Conservation (phyloP, 2,113 vertebrate genomes). For the Amblyornis subalaris region DNA sequence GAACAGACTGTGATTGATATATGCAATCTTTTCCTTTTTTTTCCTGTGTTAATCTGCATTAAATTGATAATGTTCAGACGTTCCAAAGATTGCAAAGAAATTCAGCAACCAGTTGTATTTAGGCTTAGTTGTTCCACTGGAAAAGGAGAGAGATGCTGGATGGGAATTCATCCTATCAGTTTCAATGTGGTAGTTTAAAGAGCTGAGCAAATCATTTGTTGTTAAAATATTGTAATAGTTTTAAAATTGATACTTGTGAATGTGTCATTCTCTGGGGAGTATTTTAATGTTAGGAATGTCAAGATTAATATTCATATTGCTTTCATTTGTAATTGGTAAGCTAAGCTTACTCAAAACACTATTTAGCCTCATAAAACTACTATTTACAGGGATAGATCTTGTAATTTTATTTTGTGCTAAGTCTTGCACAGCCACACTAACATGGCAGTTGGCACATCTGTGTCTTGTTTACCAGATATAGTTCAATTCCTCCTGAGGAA, state of each 20-base stretch:
- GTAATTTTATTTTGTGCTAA: conserved; percentile 22
- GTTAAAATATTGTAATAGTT: neutral
- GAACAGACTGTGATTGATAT: neutral
- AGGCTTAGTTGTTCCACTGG: neutral
- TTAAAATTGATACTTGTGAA: neutral
- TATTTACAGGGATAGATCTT: neutral
- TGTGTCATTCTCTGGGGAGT: neutral
- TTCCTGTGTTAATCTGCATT: neutral
- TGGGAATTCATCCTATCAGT: neutral
- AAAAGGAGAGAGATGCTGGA: neutral
- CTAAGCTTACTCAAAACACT: neutral
- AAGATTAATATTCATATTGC: neutral
- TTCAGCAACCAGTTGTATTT: neutral
- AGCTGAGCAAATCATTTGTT: neutral
- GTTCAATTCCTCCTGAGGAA: conserved; percentile 21
- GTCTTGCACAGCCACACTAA: neutral
- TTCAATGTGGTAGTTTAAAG: neutral
- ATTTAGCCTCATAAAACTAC: neutral
- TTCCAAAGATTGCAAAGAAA: neutral
- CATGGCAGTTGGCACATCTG: conserved; percentile 15
- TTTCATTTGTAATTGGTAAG: neutral
- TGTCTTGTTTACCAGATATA: conserved; percentile 36
- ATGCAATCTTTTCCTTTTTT: neutral
- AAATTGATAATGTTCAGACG: neutral
- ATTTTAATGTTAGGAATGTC: neutral